Conservation (phyloP, 2,888 invertebrate genomes). For the Criorhina ranunculi region DNA sequence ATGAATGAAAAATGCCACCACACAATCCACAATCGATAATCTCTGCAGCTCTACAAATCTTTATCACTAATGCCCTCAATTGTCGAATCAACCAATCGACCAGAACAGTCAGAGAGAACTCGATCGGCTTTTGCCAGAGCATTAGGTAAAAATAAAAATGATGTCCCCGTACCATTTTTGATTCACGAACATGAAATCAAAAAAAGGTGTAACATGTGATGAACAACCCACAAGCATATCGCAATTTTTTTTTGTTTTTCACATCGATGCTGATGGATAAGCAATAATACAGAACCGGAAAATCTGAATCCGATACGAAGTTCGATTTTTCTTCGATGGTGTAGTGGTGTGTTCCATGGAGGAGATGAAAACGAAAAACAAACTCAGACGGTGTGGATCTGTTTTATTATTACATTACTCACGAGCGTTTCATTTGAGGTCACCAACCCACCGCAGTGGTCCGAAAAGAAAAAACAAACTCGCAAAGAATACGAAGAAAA, state of each 20-base stretch:
- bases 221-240: conserved; percentile 2
- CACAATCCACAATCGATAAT: conserved; percentile 1
- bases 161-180: conserved; percentile 12
- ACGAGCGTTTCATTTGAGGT: conserved; percentile 45
- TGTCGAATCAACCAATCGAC: too few species aligned
- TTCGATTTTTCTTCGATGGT: background rate
- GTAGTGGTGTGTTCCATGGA: background rate
- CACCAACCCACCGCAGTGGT: conserved; percentile 53
- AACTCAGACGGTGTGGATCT: conserved; percentile 24
- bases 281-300: conserved; percentile 23
- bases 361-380: conserved; percentile 30
- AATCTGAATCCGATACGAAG: conserved; percentile 16
- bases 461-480: conserved; percentile 11
- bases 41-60: conserved; percentile 8
- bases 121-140: background rate
- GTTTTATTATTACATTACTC: conserved; percentile 41
- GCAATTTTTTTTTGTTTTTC: conserved; percentile 19
- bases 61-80: conserved; percentile 13
- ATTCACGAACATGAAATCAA: background rate
- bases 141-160: conserved; percentile 12
- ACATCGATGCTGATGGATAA: conserved; percentile 24
- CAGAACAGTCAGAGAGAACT: background rate
- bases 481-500: conserved; percentile 37
- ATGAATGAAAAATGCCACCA: conserved; percentile 25
- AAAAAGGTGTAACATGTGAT: conserved; percentile 17